Percentiles rank a stretch among this genome's conserved stretches.
Evolutionary conservation across 2,888 invertebrate genomes (phyloP).

Genomic region (Dichetophora obliterata): DNA sequence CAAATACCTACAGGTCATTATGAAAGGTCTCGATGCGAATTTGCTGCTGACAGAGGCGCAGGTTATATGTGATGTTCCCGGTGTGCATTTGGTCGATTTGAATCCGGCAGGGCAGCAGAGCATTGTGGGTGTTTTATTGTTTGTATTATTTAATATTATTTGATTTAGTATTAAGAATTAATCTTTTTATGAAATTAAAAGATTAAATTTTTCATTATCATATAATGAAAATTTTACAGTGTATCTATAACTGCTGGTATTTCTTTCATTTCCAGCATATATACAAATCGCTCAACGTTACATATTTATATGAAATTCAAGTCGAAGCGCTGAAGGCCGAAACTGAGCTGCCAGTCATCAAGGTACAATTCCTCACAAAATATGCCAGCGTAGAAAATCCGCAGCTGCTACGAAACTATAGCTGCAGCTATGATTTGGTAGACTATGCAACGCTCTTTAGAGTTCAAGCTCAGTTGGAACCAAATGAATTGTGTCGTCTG

Average conservation of each 20-base stretch:
- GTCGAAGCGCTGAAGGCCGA: slow-evolving; percentile 75
- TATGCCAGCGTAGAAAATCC: slow-evolving; percentile 70
- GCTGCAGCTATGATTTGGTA: slow-evolving; percentile 82
- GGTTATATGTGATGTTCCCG: slow-evolving; percentile 74
- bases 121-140: slow-evolving; percentile 70
- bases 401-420: slow-evolving; percentile 70
- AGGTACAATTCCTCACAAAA: slow-evolving; percentile 76
- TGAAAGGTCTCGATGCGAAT: slow-evolving; percentile 74
- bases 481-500: slow-evolving; percentile 88
- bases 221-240: no score
- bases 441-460: slow-evolving; percentile 90
- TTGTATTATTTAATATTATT: slow-evolving; percentile 6
- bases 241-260: no score
- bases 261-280: slow-evolving; percentile 72
- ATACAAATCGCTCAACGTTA: slow-evolving; percentile 80
- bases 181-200: no score
- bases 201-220: no score
- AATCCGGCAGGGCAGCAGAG: slow-evolving; percentile 76
- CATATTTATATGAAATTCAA: slow-evolving; percentile 87
- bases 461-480: slow-evolving; percentile 78
- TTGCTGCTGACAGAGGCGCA: slow-evolving; percentile 71
- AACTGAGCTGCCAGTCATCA: slow-evolving; percentile 73
- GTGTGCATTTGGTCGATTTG: slow-evolving; percentile 75
- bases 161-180: no score
- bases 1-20: slow-evolving; percentile 86